A percentile compares a stretch with the other conserved stretches of the same genome.
These are phyloP conservation scores for Ophthalmolycus amberensis DNA, from an alignment of 2,113 vertebrate species.

Conservation along the genomic window DNA sequence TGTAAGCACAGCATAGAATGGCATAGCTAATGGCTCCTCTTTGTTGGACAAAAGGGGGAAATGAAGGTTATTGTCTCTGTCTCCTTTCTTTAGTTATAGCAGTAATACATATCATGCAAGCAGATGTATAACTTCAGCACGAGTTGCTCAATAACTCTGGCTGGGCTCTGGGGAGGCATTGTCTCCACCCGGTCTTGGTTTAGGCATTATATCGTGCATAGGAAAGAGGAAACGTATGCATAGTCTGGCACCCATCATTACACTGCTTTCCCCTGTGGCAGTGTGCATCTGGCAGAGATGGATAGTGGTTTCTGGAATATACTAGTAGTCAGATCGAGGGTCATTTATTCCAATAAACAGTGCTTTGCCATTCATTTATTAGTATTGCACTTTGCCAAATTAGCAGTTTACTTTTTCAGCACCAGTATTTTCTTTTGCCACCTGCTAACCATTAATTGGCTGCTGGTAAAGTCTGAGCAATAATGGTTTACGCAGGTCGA, in stretches of 20 bases:
- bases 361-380: neutral
- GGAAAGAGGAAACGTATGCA: slow-evolving; percentile 31
- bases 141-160: slow-evolving; percentile 51
- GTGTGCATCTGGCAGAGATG: slow-evolving; percentile 29
- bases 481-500: neutral
- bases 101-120: slow-evolving; percentile 57
- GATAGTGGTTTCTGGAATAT: slow-evolving; percentile 14
- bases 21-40: slow-evolving; percentile 41
- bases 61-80: slow-evolving; percentile 51
- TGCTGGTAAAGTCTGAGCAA: neutral
- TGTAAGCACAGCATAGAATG: slow-evolving; percentile 16
- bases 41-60: slow-evolving; percentile 33
- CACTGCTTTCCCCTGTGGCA: slow-evolving; percentile 26
- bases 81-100: slow-evolving; percentile 52
- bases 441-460: neutral
- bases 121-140: slow-evolving; percentile 50
- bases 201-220: slow-evolving; percentile 33
- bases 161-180: slow-evolving; percentile 36
- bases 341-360: neutral
- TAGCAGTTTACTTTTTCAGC: neutral
- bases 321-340: neutral
- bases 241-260: slow-evolving; percentile 30
- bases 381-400: neutral
- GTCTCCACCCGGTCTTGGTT: slow-evolving; percentile 35
- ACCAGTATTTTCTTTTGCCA: neutral